phyloP scores from a whole-genome alignment of 2,888 invertebrate genomes.

The Tethea ocularis region DNA sequence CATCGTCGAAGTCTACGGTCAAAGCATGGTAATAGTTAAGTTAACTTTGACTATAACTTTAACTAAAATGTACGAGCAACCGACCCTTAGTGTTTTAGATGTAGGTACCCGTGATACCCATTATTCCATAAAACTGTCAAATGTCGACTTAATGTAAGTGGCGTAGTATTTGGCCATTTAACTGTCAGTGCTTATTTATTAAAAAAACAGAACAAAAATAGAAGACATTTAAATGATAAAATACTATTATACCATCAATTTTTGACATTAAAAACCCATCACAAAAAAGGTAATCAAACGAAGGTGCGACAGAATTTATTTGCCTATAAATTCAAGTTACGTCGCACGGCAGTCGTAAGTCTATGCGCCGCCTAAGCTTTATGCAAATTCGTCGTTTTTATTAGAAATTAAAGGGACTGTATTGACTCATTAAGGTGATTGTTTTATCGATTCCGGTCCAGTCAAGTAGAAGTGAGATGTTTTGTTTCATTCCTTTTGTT shows the following conservation, averaged over 20 bases:
- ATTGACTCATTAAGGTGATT: conserved; percentile 51
- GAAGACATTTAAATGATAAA: conserved; percentile 1
- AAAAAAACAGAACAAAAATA: neutral
- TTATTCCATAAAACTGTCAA: no score
- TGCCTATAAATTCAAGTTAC: conserved; percentile 14
- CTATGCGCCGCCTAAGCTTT: conserved; percentile 35
- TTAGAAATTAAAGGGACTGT: conserved; percentile 44
- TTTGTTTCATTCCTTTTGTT: conserved; percentile 26
- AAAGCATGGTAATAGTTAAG: no score
- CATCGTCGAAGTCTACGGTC: no score
- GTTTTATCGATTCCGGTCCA: conserved; percentile 40
- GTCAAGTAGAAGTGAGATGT: conserved; percentile 44
- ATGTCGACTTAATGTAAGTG: no score
- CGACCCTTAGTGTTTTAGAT: no score
- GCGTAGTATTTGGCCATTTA: no score
- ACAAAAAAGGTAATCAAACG: conserved; percentile 4
- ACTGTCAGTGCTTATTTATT: neutral
- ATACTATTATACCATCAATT: conserved; percentile 6
- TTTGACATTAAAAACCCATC: conserved; percentile 8
- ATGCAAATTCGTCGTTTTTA: conserved; percentile 51
- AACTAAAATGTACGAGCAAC: no score
- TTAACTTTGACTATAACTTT: no score
- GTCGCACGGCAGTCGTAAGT: conserved; percentile 19
- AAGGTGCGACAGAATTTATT: conserved; percentile 13
- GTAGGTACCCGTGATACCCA: no score